Base-by-base conservation (phyloP, 1,140 invertebrate species). In the Idris sp. region DNA sequence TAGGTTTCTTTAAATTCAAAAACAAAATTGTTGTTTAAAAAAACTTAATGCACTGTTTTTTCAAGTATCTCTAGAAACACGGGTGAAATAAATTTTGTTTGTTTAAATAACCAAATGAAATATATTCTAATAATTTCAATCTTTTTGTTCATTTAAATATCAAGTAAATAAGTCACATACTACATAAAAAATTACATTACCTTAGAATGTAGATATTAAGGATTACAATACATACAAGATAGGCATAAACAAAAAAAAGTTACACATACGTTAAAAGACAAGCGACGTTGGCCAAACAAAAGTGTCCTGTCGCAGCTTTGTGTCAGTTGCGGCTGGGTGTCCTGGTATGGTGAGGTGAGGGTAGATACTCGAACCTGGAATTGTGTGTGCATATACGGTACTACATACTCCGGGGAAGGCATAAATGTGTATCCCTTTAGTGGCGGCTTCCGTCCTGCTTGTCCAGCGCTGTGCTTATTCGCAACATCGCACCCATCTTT, bases 361-460 rank as follows among this genome's bases (percentile, higher is more conserved):
- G 61, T 67, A 56, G 67, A 48, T 62, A 38, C 48, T 62, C 48
- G 49, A 56, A 58, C 22, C 28, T 15, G 13, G 46, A n/a, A n/a
- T 48, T 51, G 41, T 58, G 58, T 61, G 67, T 71, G 56, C 46
- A 46, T 62, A 56, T 53, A 64, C 68, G 59, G 64, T 58, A 64
- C 51, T 64, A 78, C 79, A 77, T 72, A 80, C 81, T 83, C 81
- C 74, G 69, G 82, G 81, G 79, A 82, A 80, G 73, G 80, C 79
- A 77, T 81, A 82, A 83, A 82, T 80, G 81, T 80, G 81, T 80
- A 79, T 82, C 80, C 78, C 79, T 83, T 82, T 79, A 82, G 77
- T 78, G 67, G 69, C 68, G 43, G 72, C 59, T 78, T 77, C 72
- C 73, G 72, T 78, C 64, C 73, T 76, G 64, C 73, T 69, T 79